Conservation (phyloP, 2,888 invertebrate genomes). For the Oligia fasciuncula region DNA sequence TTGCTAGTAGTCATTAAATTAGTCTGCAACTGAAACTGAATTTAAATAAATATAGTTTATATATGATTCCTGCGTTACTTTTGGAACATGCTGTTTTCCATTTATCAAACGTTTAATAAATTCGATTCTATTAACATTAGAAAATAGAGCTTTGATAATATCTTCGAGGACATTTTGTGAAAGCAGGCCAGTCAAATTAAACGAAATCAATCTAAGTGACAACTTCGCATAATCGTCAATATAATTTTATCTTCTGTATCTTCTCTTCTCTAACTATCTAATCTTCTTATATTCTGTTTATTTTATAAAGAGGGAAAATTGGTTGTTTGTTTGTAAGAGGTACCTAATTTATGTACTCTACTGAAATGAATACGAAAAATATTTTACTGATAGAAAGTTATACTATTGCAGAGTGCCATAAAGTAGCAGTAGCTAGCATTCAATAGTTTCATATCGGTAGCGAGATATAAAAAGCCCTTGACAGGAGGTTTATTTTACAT, state of each 20-base stretch:
- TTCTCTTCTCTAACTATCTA: background rate
- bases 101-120: conserved; percentile 16
- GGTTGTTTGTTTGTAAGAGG: background rate
- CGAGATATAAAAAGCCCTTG: background rate
- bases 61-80: background rate
- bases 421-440: background rate
- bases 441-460: background rate
- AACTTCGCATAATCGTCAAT: background rate
- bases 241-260: background rate
- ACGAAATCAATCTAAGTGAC: background rate
- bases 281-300: too few species aligned
- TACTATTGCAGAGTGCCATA: background rate
- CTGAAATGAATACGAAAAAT: background rate
- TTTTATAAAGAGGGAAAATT: background rate
- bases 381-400: background rate
- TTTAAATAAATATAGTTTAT: background rate
- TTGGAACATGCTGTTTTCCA: conserved; percentile 5
- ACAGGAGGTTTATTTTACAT: background rate
- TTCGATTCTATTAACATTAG: background rate
- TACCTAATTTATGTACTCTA: background rate
- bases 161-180: background rate
- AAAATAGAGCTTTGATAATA: conserved; percentile 6
- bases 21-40: conserved; percentile 1
- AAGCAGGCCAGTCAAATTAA: background rate
- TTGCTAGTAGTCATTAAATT: background rate